Base-by-base conservation (phyloP, 1,140 invertebrate species). In the Solenopsis fugax region DNA sequence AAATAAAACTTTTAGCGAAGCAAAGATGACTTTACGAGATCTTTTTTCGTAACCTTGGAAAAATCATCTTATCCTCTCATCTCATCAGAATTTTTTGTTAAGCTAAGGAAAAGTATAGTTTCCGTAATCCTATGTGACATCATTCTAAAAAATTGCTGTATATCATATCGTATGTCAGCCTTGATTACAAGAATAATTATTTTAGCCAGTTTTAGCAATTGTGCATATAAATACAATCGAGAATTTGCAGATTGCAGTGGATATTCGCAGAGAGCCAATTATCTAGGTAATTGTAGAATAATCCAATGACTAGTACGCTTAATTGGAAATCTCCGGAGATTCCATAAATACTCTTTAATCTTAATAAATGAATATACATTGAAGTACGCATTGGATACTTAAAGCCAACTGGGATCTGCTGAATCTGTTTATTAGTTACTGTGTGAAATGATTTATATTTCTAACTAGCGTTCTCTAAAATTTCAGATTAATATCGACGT, bases 1-100 rank as follows among this genome's bases (percentile, higher is more conserved):
- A 94, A 95, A 95, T 95, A 95, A 94, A 92, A 95, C 94, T 94
- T 95, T 94, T 95, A 95, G 94, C 92, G 92, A 95, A 95, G 89
- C 88, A 86, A 91, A 91, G 52, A 78, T 71, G 60, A 75, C 16
- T 78, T 48, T 65, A 12, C 62, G 29, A 9, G 24, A 78, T 60
- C 56, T 65, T 77, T 75, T 67, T 52, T 69, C 3, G 16, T 18
- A 4, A 82, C 58, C 65, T 58, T 34, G 34, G 12, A 45, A 48
- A 37, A 60, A 75, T 84, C 48, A 73, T 21, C 12, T 29, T 29
- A 52, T 56, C 12, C 13, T n/a, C 24, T 21, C 45, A 16, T 81
- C n/a, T 7, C 34, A 18, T 7, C 65, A 2, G 4, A 12, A 13
- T n/a, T 75, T 54, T 41, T 37, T 24, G 18, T 9, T 4, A 16